A percentile compares a stretch with the other conserved stretches of the same genome.
phyloP scores from a whole-genome alignment of 2,888 invertebrate genomes.

The Ophion costatus region DNA sequence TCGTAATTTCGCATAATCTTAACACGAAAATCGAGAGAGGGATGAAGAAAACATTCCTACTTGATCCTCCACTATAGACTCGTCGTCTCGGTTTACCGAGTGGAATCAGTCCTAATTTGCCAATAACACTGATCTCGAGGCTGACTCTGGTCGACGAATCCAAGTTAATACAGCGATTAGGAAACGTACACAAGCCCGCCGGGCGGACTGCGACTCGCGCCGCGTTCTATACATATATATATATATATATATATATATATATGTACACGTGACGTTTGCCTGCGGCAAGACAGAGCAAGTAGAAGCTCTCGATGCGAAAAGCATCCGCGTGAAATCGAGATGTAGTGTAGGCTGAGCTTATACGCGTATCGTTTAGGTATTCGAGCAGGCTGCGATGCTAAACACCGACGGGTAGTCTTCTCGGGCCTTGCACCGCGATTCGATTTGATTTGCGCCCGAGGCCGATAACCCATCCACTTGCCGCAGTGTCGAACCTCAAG shows the following conservation, averaged over 20 bases:
- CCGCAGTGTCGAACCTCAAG: slow-evolving; percentile 49
- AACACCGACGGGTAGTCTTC: slow-evolving; percentile 42
- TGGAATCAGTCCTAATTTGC: slow-evolving; percentile 77
- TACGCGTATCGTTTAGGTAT: slow-evolving; percentile 72
- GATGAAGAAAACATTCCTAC: slow-evolving; percentile 6
- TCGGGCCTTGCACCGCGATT: slow-evolving; percentile 49
- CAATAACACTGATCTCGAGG: slow-evolving; percentile 78
- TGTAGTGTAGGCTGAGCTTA: slow-evolving; percentile 47
- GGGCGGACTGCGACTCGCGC: slow-evolving; percentile 59
- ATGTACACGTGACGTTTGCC: slow-evolving; percentile 66
- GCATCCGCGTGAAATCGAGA: slow-evolving; percentile 74
- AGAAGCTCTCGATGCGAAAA: slow-evolving; percentile 45
- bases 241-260: slow-evolving; percentile 20
- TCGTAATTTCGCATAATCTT: slow-evolving; percentile 21
- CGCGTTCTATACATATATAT: slow-evolving; percentile 35
- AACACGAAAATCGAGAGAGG: slow-evolving; percentile 14
- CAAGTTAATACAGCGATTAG: slow-evolving; percentile 80
- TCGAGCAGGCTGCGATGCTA: slow-evolving; percentile 58
- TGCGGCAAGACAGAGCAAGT: slow-evolving; percentile 65
- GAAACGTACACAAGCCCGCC: slow-evolving; percentile 73
- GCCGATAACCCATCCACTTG: slow-evolving; percentile 58
- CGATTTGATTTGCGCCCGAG: slow-evolving; percentile 66
- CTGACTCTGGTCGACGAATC: slow-evolving; percentile 72
- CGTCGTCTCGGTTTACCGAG: slow-evolving; percentile 74
- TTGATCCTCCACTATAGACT: slow-evolving; percentile 31